Evolutionary conservation across 2,797 vertebrate genomes (phyloP).

Genomic region (Molothrus ater): DNA sequence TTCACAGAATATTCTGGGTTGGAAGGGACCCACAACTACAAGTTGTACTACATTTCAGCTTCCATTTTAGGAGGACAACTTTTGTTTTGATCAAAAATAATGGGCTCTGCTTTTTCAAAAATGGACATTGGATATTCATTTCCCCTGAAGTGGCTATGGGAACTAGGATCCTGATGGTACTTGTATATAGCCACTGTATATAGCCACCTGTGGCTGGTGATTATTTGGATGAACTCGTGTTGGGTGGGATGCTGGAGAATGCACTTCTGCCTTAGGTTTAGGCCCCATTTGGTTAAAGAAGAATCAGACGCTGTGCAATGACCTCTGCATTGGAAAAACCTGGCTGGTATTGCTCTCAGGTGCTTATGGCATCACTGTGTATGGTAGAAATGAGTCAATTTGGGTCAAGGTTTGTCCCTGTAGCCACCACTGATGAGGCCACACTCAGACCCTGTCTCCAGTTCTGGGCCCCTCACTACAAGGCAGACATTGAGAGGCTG

Average conservation of each 20-base stretch:
- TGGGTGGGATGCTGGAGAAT: neutral
- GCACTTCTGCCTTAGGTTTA: neutral
- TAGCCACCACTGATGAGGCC: neutral
- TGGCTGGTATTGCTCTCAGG: fast-evolving
- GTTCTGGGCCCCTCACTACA: neutral
- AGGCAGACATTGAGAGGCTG: neutral
- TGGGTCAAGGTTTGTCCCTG: fast-evolving
- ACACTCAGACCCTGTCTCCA: neutral
- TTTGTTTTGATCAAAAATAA: neutral
- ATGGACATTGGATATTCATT: neutral
- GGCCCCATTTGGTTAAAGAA: neutral
- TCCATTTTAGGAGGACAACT: neutral
- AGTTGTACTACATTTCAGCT: neutral
- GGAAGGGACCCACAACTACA: neutral
- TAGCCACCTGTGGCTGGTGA: neutral
- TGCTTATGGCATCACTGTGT: fast-evolving
- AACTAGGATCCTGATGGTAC: neutral
- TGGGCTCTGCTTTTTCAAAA: neutral
- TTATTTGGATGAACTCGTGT: fast-evolving
- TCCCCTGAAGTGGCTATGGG: fast-evolving
- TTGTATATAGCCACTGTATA: neutral
- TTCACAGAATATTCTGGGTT: neutral
- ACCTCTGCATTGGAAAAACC: fast-evolving
- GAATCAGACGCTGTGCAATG: neutral
- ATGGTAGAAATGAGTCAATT: neutral